Percentiles rank a stretch among this genome's conserved stretches.
These are phyloP conservation scores for Sinocyclocheilus anshuiensis DNA, from an alignment of 2,113 vertebrate genomes.

Conservation along the genomic window DNA sequence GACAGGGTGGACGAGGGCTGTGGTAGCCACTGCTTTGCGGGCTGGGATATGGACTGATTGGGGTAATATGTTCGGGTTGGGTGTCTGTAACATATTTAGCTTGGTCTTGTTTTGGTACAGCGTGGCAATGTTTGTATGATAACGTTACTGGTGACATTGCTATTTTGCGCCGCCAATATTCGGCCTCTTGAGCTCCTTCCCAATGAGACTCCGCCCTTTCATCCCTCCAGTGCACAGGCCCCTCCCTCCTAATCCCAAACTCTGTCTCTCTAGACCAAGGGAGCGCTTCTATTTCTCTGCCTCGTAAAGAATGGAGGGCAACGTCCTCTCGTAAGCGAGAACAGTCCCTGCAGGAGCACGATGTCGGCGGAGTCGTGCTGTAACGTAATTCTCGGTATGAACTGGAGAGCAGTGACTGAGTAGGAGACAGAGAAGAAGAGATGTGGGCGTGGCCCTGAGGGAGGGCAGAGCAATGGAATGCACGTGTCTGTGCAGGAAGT, in stretches of 20 bases:
- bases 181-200: constrained; percentile 68
- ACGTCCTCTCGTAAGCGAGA: constrained; percentile 73
- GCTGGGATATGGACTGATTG: constrained; percentile 60
- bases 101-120: constrained; percentile 68
- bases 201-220: constrained; percentile 63
- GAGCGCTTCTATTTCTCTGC: constrained; percentile 66
- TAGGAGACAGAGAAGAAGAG: constrained; percentile 64
- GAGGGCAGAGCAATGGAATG: constrained; percentile 67
- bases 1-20: constrained; percentile 68
- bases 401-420: constrained; percentile 68
- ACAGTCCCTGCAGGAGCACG: constrained; percentile 79
- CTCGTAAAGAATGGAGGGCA: constrained; percentile 73
- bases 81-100: constrained; percentile 61
- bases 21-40: constrained; percentile 76
- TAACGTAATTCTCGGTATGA: constrained; percentile 81
- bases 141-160: constrained; percentile 50
- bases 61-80: constrained; percentile 32
- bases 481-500: constrained; percentile 66
- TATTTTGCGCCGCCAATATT: constrained; percentile 71
- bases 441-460: constrained; percentile 63
- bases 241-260: constrained; percentile 61
- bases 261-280: constrained; percentile 67
- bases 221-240: constrained; percentile 60
- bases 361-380: constrained; percentile 66
- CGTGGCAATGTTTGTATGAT: constrained; percentile 66